A percentile compares a stretch with the other conserved stretches of the same genome.
Conservation (phyloP, 2,113 vertebrate genomes). For the Atrichornis clamosus region DNA sequence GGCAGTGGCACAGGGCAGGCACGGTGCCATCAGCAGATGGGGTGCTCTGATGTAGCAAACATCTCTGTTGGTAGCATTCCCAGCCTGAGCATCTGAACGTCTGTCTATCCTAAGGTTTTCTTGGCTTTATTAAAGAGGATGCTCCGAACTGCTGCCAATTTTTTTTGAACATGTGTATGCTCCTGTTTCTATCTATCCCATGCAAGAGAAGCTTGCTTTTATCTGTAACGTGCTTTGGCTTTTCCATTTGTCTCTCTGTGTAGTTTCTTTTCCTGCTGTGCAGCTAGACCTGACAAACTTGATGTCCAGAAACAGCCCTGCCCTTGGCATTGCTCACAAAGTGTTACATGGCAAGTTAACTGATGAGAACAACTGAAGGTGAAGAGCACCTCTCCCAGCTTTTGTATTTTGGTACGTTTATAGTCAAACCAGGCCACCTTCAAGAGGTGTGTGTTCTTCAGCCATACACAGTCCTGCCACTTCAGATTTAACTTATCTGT, state of each 20-base stretch:
- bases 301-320: not conserved
- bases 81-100: slow-evolving; percentile 34
- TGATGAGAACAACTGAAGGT: not conserved
- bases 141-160: not conserved
- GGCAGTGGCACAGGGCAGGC: slow-evolving; percentile 25
- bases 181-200: not conserved
- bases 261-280: not conserved
- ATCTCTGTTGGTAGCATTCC: slow-evolving; percentile 6
- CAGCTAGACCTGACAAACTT: not conserved
- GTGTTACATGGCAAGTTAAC: not conserved
- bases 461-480: not conserved
- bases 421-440: not conserved
- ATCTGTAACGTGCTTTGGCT: not conserved
- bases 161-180: slow-evolving; percentile 17
- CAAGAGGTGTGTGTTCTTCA: not conserved
- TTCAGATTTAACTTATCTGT: not conserved
- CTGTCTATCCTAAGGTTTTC: slow-evolving; percentile 35
- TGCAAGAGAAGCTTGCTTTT: not conserved
- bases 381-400: not conserved
- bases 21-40: slow-evolving; percentile 42
- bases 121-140: slow-evolving; percentile 41
- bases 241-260: not conserved
- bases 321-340: not conserved
- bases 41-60: not conserved
- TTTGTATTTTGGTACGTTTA: not conserved